Evolutionary conservation across 2,113 vertebrate species (phyloP).

Genomic region (Mastomys natalensis): DNA sequence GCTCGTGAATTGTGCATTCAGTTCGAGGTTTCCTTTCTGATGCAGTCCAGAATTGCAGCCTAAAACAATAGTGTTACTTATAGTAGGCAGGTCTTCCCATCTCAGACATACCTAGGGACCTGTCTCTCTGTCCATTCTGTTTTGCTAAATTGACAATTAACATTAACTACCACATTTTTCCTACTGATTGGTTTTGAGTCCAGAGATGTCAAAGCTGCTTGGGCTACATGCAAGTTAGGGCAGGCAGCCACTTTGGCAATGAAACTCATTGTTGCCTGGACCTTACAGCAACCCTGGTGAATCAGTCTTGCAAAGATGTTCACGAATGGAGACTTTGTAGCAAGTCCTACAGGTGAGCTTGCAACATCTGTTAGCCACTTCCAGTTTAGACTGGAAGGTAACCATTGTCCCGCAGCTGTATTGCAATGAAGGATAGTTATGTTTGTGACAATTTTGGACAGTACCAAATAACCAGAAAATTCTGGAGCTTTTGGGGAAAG

Average conservation of each 20-base stretch:
- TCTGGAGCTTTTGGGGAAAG: not conserved
- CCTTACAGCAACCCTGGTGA: not conserved
- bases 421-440: not conserved
- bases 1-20: too few species aligned
- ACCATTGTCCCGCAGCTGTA: not conserved
- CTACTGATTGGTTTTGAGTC: not conserved
- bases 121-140: not conserved
- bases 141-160: not conserved
- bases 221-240: not conserved
- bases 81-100: not conserved
- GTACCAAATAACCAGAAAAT: conserved; percentile 1
- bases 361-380: not conserved
- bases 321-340: not conserved
- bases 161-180: not conserved
- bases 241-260: not conserved
- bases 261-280: not conserved
- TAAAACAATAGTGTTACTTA: not conserved
- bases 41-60: not conserved
- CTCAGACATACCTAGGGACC: not conserved
- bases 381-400: conserved; percentile 26
- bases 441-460: not conserved
- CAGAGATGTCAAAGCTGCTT: not conserved
- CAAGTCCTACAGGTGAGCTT: not conserved
- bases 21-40: not conserved
- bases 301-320: not conserved